phyloP scores from a whole-genome alignment of 2,797 vertebrate genomes.

The Diplodus puntazzo region DNA sequence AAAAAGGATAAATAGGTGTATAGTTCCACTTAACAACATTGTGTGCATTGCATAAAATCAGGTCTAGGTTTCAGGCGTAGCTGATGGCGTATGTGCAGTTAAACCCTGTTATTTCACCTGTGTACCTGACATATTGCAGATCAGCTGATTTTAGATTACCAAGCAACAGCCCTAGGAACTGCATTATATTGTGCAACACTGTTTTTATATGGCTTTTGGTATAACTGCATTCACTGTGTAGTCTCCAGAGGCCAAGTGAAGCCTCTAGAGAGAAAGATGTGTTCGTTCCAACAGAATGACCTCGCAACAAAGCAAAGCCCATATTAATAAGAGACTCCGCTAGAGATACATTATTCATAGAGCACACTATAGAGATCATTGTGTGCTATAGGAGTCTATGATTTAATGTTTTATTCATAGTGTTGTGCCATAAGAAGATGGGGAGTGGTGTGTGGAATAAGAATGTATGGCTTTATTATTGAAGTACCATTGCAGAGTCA shows the following conservation, averaged over 20 bases:
- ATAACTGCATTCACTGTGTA: slow-evolving; percentile 23
- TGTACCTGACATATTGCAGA: slow-evolving; percentile 18
- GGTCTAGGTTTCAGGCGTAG: slow-evolving; percentile 1
- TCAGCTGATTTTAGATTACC: slow-evolving; percentile 47
- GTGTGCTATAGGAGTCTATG: slow-evolving; percentile 63
- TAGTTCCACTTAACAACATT: slow-evolving; percentile 12
- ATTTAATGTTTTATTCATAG: slow-evolving; percentile 82
- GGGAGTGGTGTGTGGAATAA: slow-evolving; percentile 63
- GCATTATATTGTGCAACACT: background rate
- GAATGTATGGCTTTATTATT: slow-evolving; percentile 68
- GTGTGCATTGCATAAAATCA: slow-evolving; percentile 5
- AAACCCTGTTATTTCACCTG: slow-evolving; percentile 25
- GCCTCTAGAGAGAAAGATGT: slow-evolving; percentile 46
- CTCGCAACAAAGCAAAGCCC: slow-evolving; percentile 54
- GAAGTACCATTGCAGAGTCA: slow-evolving; percentile 60
- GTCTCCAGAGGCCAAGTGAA: slow-evolving; percentile 30
- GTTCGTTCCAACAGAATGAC: slow-evolving; percentile 66
- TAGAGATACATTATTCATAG: slow-evolving; percentile 75
- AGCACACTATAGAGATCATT: slow-evolving; percentile 72
- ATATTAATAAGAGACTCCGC: slow-evolving; percentile 68
- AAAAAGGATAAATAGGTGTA: background rate
- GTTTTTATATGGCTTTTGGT: slow-evolving; percentile 18
- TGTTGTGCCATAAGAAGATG: slow-evolving; percentile 66
- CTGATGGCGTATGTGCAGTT: slow-evolving; percentile 24
- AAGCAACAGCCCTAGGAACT: slow-evolving; percentile 27